Evolutionary conservation across 2,113 vertebrate species (phyloP).

Genomic region (Scartelaos histophorus): DNA sequence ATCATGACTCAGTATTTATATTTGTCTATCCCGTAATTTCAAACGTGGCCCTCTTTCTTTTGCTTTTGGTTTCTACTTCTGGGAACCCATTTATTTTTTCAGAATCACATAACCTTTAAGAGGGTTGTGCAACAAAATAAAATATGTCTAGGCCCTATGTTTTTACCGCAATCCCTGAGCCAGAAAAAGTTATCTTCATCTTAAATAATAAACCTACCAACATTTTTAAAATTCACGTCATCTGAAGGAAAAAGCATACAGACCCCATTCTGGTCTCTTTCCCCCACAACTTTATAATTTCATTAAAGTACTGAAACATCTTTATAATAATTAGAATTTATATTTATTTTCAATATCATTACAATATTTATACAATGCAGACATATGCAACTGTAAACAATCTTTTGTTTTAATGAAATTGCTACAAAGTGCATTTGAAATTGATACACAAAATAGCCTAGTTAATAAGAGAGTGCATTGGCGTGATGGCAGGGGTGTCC

Average conservation of each 20-base stretch:
- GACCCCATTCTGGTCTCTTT: background rate
- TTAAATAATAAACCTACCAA: background rate
- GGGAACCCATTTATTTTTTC: no score
- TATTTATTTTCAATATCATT: background rate
- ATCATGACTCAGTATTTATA: no score
- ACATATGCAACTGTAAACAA: no score
- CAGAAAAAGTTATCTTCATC: no score
- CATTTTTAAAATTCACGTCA: background rate
- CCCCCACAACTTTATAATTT: background rate
- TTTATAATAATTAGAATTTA: background rate
- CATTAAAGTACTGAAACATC: background rate
- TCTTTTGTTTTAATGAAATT: background rate
- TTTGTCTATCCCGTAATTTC: no score
- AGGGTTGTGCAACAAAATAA: no score
- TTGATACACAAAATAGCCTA: background rate
- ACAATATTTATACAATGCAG: background rate
- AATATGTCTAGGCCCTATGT: no score
- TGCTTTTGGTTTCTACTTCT: no score
- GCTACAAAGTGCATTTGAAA: background rate
- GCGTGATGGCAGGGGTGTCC: constrained; percentile 62
- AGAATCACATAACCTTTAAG: no score
- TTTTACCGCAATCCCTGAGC: no score
- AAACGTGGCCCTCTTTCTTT: no score
- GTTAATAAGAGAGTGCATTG: background rate
- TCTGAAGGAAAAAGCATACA: background rate